phyloP scores from a whole-genome alignment of 2,888 invertebrate genomes.

The Agonopterix alstromeriana region DNA sequence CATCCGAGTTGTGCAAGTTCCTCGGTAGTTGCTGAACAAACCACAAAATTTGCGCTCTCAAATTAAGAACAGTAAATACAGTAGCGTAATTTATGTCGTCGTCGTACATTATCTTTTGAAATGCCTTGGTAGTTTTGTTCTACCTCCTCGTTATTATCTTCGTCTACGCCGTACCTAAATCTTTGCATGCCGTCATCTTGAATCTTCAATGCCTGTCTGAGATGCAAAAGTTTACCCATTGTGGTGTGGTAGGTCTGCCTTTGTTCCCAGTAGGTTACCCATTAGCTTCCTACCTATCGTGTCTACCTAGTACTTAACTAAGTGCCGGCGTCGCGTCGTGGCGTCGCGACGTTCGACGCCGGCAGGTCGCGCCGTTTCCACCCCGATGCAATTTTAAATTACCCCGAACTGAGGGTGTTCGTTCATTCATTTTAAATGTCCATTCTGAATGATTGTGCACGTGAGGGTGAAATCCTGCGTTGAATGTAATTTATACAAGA shows the following conservation, averaged over 20 bases:
- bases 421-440: constrained; percentile 38
- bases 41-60: constrained; percentile 14
- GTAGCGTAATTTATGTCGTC: too few species aligned
- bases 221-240: too few species aligned
- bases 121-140: too few species aligned
- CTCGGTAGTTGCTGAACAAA: constrained; percentile 28
- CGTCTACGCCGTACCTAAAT: too few species aligned
- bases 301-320: constrained; percentile 15
- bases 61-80: too few species aligned
- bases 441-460: constrained; percentile 30
- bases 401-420: constrained; percentile 44
- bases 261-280: constrained; percentile 6
- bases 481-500: constrained; percentile 43
- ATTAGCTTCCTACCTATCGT: constrained; percentile 14
- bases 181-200: too few species aligned
- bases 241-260: neutral
- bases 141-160: too few species aligned
- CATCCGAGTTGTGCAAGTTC: constrained; percentile 52
- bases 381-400: constrained; percentile 61
- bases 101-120: too few species aligned
- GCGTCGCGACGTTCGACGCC: constrained; percentile 27
- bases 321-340: constrained; percentile 24
- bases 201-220: too few species aligned
- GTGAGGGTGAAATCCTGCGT: constrained; percentile 22
- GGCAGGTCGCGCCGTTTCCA: constrained; percentile 32